Evolutionary conservation across 2,888 invertebrate genomes (phyloP).

Genomic region (Eupithecia insigniata): DNA sequence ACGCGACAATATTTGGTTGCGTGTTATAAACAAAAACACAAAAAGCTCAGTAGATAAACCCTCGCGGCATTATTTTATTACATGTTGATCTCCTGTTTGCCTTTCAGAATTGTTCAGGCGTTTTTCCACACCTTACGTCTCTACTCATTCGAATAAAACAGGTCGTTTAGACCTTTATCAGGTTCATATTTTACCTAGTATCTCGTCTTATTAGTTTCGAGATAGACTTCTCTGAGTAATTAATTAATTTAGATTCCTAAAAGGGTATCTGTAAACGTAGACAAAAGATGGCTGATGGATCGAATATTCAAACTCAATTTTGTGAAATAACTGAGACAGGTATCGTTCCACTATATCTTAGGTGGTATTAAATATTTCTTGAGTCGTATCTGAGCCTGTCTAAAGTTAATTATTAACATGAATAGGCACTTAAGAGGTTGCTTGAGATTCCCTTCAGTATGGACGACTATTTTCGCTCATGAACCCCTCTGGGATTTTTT

Average conservation of each 20-base stretch:
- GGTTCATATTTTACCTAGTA: background rate
- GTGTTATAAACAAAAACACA: slow-evolving; percentile 45
- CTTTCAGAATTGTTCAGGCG: slow-evolving; percentile 58
- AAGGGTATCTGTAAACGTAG: background rate
- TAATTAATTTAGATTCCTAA: background rate
- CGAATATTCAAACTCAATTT: background rate
- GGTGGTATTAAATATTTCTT: slow-evolving; percentile 12
- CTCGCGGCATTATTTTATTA: slow-evolving; percentile 63
- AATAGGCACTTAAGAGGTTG: slow-evolving; percentile 14
- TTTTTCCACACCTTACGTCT: slow-evolving; percentile 25
- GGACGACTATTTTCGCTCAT: slow-evolving; percentile 5
- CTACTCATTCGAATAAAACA: background rate
- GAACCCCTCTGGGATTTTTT: background rate
- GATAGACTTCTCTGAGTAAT: background rate
- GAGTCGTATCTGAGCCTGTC: slow-evolving; percentile 8
- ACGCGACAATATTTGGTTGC: slow-evolving; percentile 31
- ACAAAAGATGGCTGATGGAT: background rate
- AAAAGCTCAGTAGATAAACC: slow-evolving; percentile 48
- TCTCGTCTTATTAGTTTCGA: background rate
- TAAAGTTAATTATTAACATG: slow-evolving; percentile 13
- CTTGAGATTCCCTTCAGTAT: slow-evolving; percentile 5
- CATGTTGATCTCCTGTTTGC: slow-evolving; percentile 53
- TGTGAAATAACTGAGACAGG: background rate
- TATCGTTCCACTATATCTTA: background rate
- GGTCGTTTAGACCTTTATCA: background rate